Evolutionary conservation across 2,888 invertebrate species (phyloP).

Genomic region (Azorinus chamasolen): DNA sequence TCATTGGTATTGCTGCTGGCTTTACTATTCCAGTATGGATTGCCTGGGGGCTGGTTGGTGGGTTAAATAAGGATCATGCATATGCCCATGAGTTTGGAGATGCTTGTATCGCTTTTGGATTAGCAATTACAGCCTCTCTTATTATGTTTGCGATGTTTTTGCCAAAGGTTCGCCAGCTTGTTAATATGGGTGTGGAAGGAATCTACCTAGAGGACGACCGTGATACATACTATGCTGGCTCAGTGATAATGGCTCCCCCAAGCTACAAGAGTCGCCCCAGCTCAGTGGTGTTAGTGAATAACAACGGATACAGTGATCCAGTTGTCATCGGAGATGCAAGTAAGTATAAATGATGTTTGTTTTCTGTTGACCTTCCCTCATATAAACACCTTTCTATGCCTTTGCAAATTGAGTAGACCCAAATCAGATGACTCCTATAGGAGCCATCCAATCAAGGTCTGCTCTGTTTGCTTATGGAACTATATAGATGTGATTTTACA

Average conservation of each 20-base stretch:
- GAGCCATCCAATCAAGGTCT: too few relatives aligned
- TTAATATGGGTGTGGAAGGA: slow-evolving; percentile 96
- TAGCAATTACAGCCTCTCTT: slow-evolving; percentile 94
- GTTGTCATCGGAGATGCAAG: slow-evolving; percentile 76
- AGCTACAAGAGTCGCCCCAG: slow-evolving; percentile 82
- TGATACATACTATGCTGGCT: slow-evolving; percentile 78
- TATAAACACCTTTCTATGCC: too few relatives aligned
- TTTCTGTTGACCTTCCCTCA: too few relatives aligned
- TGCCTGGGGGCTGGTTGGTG: slow-evolving; percentile 89
- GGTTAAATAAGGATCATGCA: slow-evolving; percentile 78
- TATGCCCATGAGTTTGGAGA: slow-evolving; percentile 83
- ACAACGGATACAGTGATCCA: slow-evolving; percentile 78
- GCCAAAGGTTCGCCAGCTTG: slow-evolving; percentile 95
- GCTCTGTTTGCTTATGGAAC: too few relatives aligned
- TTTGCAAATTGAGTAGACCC: too few relatives aligned
- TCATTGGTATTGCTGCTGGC: slow-evolving; percentile 95
- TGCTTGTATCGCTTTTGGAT: slow-evolving; percentile 95
- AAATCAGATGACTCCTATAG: too few relatives aligned
- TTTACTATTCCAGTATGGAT: slow-evolving; percentile 92
- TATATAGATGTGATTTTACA: too few relatives aligned
- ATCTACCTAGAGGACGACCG: slow-evolving; percentile 84
- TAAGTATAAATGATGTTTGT: too few relatives aligned
- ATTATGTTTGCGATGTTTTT: slow-evolving; percentile 97
- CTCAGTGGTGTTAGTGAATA: slow-evolving; percentile 80
- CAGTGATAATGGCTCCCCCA: slow-evolving; percentile 81